These are phyloP conservation scores for Tetrapedia diversipes DNA, from an alignment of 2,888 invertebrate genomes.

Conservation along the genomic window DNA sequence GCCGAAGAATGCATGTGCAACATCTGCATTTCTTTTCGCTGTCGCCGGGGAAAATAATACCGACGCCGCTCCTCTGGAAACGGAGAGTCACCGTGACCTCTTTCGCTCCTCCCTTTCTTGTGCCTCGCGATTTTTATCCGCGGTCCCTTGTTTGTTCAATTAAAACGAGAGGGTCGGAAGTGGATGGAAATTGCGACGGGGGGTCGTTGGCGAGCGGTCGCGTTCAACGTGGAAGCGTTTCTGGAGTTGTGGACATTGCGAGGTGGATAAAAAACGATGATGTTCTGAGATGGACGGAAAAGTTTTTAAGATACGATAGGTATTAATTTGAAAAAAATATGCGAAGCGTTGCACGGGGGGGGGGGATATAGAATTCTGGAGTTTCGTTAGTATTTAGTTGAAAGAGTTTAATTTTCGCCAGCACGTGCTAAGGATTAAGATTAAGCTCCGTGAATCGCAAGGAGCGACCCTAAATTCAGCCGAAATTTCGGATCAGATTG, in stretches of 20 bases:
- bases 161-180: conserved; percentile 20
- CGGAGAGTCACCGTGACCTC: conserved; percentile 35
- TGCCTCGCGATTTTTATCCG: background rate
- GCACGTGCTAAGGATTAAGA: conserved; percentile 18
- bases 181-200: background rate
- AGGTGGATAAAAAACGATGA: too few species aligned
- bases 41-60: conserved; percentile 43
- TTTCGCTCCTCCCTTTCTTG: background rate
- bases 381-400: too few species aligned
- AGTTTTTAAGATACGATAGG: too few species aligned
- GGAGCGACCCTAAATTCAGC: background rate
- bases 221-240: background rate
- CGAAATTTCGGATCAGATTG: conserved; percentile 37
- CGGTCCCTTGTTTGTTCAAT: background rate
- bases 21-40: conserved; percentile 66
- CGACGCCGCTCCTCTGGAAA: background rate
- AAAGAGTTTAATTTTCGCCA: too few species aligned
- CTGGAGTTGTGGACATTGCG: too few species aligned
- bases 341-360: too few species aligned
- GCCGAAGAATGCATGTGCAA: conserved; percentile 53
- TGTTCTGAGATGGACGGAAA: too few species aligned
- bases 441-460: background rate
- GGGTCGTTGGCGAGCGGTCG: background rate
- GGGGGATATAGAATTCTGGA: background rate
- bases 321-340: too few species aligned